A percentile compares a stretch with the other conserved stretches of the same genome.
phyloP scores from a whole-genome alignment of 2,888 invertebrate species.

The Dichetophora obliterata region DNA sequence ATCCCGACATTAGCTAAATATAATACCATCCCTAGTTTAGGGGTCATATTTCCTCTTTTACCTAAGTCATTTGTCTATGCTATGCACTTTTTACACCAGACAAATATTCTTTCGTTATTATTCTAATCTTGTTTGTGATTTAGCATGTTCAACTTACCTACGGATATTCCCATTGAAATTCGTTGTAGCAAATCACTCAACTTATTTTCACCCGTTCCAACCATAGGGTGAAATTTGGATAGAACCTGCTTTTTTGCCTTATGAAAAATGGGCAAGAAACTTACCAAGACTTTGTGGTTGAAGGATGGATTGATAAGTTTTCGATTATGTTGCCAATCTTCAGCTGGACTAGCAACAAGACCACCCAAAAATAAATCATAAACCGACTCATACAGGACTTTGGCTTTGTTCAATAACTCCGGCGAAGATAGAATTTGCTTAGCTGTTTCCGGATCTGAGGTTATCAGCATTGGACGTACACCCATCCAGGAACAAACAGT shows the following conservation, averaged over 20 bases:
- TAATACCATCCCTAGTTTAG: too few species aligned
- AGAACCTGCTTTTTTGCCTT: conserved; percentile 38
- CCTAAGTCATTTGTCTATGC: too few species aligned
- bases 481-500: conserved; percentile 47
- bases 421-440: conserved; percentile 49
- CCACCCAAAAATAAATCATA: conserved; percentile 36
- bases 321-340: conserved; percentile 43
- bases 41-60: too few species aligned
- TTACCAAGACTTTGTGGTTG: conserved; percentile 38
- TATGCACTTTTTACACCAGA: too few species aligned
- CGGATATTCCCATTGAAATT: conserved; percentile 37
- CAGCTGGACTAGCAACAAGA: conserved; percentile 40
- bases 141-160: conserved; percentile 33
- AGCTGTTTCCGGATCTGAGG: conserved; percentile 46
- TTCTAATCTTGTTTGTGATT: too few species aligned
- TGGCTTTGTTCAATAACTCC: conserved; percentile 47
- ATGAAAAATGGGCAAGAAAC: conserved; percentile 44
- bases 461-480: conserved; percentile 42
- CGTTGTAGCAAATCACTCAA: conserved; percentile 37
- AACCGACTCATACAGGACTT: background rate
- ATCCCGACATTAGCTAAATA: too few species aligned
- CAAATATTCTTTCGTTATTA: too few species aligned
- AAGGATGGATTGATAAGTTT: conserved; percentile 45
- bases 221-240: conserved; percentile 32
- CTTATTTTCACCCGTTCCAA: conserved; percentile 28